phyloP scores from a whole-genome alignment of 2,888 invertebrate species.

The Lucinisca nassula region DNA sequence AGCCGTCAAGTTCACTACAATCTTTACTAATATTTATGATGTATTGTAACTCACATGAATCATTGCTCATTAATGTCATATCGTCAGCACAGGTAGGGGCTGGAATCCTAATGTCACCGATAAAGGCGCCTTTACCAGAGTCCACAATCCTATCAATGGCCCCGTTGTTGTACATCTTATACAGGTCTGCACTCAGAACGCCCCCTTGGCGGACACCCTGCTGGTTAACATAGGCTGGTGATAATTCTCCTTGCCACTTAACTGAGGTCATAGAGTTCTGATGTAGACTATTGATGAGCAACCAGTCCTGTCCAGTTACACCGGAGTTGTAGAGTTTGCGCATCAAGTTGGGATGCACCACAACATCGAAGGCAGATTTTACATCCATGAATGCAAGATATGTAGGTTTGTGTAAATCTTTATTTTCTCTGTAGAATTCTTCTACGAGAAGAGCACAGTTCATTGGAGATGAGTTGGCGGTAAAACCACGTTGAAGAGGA shows the following conservation, averaged over 20 bases:
- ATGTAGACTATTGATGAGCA: not conserved
- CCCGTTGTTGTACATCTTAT: constrained; percentile 20
- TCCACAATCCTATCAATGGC: not conserved
- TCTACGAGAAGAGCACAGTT: constrained; percentile 26
- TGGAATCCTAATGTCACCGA: no score
- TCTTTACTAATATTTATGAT: no score
- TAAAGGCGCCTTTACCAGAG: not conserved
- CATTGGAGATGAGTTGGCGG: constrained; percentile 23
- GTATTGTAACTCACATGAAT: no score
- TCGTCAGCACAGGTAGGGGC: no score
- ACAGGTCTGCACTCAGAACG: constrained; percentile 20
- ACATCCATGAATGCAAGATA: constrained; percentile 29
- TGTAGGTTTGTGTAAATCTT: not conserved
- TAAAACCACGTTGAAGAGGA: not conserved
- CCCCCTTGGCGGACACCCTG: constrained; percentile 32
- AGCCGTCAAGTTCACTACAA: no score
- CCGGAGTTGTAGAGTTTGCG: constrained; percentile 19
- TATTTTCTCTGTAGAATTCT: constrained; percentile 1
- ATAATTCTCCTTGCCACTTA: not conserved
- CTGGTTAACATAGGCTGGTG: not conserved
- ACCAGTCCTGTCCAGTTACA: constrained; percentile 10
- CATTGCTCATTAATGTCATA: no score
- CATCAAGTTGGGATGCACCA: constrained; percentile 30
- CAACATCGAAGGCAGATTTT: constrained; percentile 41
- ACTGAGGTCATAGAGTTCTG: not conserved